phyloP scores from a whole-genome alignment of 2,797 vertebrate genomes.

The Lutjanus campechanus region DNA sequence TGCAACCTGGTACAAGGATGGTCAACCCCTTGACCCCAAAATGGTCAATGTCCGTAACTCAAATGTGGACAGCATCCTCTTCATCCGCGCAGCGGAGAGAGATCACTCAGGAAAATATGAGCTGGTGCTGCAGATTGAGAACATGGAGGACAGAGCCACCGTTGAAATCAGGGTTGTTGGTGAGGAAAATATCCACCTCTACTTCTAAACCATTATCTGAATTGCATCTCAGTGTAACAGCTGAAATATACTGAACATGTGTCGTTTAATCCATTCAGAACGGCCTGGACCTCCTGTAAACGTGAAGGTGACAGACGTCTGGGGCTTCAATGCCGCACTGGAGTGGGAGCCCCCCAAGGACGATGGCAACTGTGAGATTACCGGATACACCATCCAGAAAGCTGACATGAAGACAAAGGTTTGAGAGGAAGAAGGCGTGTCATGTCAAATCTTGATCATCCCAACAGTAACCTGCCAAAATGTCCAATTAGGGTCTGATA shows the following conservation, averaged over 20 bases:
- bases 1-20: constrained; percentile 90
- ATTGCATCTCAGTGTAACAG: neutral
- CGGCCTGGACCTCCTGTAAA: constrained; percentile 88
- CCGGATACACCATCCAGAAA: constrained; percentile 92
- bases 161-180: constrained; percentile 89
- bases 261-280: constrained; percentile 78
- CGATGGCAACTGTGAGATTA: constrained; percentile 91
- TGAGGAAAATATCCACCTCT: constrained; percentile 50
- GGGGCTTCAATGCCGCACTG: constrained; percentile 92
- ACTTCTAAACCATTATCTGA: neutral
- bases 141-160: constrained; percentile 90
- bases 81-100: constrained; percentile 91
- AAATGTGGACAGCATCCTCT: constrained; percentile 90
- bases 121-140: constrained; percentile 90
- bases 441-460: neutral
- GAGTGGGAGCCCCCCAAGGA: constrained; percentile 91
- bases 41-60: constrained; percentile 86
- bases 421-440: constrained; percentile 6
- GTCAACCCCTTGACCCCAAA: constrained; percentile 86
- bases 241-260: neutral
- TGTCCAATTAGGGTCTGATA: neutral
- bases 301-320: constrained; percentile 89
- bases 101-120: constrained; percentile 91
- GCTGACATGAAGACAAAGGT: constrained; percentile 95
- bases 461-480: neutral